These are phyloP conservation scores for Campopleginae sp. DNA, from an alignment of 2,888 invertebrate species.

Conservation along the genomic window DNA sequence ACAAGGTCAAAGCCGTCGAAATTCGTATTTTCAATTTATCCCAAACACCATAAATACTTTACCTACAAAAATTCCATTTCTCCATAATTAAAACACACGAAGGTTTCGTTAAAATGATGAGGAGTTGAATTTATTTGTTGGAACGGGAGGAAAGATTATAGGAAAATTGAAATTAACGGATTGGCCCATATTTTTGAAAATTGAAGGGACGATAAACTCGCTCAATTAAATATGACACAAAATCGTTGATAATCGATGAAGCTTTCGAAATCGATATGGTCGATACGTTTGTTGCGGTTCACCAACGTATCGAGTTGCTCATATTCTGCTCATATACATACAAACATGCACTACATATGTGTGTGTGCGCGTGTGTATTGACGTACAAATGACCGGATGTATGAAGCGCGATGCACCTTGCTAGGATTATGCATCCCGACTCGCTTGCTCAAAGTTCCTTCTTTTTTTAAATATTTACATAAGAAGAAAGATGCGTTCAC, in stretches of 20 bases:
- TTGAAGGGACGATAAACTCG: background rate
- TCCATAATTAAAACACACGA: background rate
- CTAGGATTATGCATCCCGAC: slow-evolving; percentile 43
- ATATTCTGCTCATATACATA: slow-evolving; percentile 40
- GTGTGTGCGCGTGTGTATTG: slow-evolving; percentile 7
- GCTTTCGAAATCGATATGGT: background rate
- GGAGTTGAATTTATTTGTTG: background rate
- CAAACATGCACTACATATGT: slow-evolving; percentile 21
- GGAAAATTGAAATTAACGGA: background rate
- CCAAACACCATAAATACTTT: background rate
- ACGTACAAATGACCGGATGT: slow-evolving; percentile 55
- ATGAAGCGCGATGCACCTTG: slow-evolving; percentile 66
- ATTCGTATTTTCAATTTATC: background rate
- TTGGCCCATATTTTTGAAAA: background rate
- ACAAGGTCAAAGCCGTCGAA: background rate
- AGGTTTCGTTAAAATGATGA: background rate
- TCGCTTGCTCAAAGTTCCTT: slow-evolving; percentile 50
- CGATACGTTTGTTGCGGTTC: background rate
- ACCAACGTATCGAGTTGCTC: background rate
- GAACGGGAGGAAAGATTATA: background rate
- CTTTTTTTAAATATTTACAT: slow-evolving; percentile 64
- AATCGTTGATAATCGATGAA: background rate
- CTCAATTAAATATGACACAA: background rate
- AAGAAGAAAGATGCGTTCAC: slow-evolving; percentile 70
- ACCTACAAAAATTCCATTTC: background rate